A percentile compares a stretch with the other conserved stretches of the same genome.
Evolutionary conservation across 2,888 invertebrate species (phyloP).

Genomic region (Sepiola atlantica): DNA sequence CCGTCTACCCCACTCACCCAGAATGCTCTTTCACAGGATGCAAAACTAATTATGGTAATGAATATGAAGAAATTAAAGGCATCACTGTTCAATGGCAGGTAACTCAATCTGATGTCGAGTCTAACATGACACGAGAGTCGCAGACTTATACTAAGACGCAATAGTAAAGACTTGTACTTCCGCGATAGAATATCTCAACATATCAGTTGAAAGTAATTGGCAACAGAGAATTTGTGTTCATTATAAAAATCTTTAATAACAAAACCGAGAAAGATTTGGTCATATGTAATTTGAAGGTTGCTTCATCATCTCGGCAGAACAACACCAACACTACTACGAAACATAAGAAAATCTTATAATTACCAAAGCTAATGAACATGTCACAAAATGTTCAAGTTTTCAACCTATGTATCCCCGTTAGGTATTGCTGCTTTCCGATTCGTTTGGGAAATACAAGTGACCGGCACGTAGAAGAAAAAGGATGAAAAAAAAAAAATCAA

Average conservation of each 20-base stretch:
- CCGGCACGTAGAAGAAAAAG: neutral
- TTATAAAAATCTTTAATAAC: constrained; percentile 22
- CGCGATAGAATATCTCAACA: neutral
- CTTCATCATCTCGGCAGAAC: neutral
- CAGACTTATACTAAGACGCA: neutral
- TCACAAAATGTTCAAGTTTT: constrained; percentile 32
- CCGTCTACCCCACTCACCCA: too few relatives aligned
- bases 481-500: neutral
- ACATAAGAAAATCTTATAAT: neutral
- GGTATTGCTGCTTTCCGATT: neutral
- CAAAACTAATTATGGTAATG: neutral
- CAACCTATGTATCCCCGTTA: constrained; percentile 32
- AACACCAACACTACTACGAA: neutral
- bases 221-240: neutral
- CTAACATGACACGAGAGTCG: neutral
- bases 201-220: neutral
- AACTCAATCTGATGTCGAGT: neutral
- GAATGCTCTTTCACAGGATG: neutral
- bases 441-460: neutral
- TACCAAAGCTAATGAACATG: constrained; percentile 23
- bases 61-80: neutral
- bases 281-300: constrained; percentile 2
- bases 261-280: neutral
- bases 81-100: neutral
- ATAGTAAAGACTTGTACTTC: neutral